A percentile compares a stretch with the other conserved stretches of the same genome.
Conservation (phyloP, 2,113 vertebrate species). For the Formicarius rufipectus region DNA sequence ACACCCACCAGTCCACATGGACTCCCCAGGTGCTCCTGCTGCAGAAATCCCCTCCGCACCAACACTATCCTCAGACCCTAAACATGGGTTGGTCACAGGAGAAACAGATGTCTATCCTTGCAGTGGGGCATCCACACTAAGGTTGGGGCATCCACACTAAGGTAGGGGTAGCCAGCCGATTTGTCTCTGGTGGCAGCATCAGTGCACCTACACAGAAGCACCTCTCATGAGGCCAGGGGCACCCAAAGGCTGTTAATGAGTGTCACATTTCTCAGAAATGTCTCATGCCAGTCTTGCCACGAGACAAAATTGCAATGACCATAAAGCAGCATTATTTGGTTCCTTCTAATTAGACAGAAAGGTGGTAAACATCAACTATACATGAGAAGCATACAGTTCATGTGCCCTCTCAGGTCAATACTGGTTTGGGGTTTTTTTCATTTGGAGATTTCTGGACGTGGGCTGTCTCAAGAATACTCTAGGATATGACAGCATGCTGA, state of each 20-base stretch:
- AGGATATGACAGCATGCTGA: rapidly evolving
- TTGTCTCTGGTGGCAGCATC: neutral
- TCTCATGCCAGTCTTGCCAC: neutral
- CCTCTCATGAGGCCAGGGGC: neutral
- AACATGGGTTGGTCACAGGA: neutral
- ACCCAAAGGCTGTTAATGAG: neutral
- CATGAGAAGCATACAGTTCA: neutral
- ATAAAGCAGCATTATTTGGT: neutral
- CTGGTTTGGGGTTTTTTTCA: neutral
- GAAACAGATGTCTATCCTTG: neutral
- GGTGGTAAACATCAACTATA: slow-evolving; percentile 12
- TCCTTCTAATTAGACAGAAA: slow-evolving; percentile 10
- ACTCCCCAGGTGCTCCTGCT: rapidly evolving
- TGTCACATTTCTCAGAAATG: neutral
- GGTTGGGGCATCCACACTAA: rapidly evolving
- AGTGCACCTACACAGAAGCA: neutral
- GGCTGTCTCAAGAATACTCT: neutral
- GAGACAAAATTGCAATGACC: neutral
- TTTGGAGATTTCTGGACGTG: neutral
- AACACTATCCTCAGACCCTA: neutral
- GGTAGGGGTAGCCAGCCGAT: neutral
- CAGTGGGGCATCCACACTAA: neutral
- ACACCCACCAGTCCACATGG: neutral
- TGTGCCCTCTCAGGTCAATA: neutral
- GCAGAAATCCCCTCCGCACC: neutral